Evolutionary conservation across 2,888 invertebrate species (phyloP).

Genomic region (Euzetes globulus): DNA sequence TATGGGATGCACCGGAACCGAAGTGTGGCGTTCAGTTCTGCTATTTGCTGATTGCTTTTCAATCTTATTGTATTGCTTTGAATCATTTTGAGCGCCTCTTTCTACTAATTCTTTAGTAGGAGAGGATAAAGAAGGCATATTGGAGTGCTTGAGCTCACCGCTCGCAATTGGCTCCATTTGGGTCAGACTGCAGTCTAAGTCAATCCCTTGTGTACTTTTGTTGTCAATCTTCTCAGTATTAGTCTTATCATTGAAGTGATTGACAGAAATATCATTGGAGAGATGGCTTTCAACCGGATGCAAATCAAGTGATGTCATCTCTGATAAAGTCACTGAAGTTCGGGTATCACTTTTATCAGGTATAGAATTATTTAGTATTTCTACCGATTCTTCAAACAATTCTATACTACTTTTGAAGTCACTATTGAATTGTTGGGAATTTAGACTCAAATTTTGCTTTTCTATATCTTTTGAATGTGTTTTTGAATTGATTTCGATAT

Average conservation of each 20-base stretch:
- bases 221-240: background rate
- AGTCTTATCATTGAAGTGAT: too few species aligned
- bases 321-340: too few species aligned
- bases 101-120: background rate
- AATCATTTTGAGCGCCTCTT: slow-evolving; percentile 4
- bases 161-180: too few species aligned
- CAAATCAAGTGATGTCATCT: too few species aligned
- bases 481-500: slow-evolving; percentile 4
- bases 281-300: too few species aligned
- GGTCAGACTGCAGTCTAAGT: background rate
- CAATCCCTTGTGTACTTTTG: background rate
- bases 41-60: background rate
- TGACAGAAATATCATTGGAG: too few species aligned
- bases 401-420: background rate
- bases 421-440: background rate
- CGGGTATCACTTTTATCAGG: too few species aligned
- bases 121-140: background rate
- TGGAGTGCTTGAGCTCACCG: background rate
- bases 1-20: slow-evolving; percentile 17
- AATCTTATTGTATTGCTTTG: background rate
- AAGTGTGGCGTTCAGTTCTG: background rate
- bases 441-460: background rate
- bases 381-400: too few species aligned
- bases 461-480: background rate
- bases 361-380: too few species aligned